phyloP scores from a whole-genome alignment of 92 coral and sea anemone species.

The Epizoanthus rinbou region DNA sequence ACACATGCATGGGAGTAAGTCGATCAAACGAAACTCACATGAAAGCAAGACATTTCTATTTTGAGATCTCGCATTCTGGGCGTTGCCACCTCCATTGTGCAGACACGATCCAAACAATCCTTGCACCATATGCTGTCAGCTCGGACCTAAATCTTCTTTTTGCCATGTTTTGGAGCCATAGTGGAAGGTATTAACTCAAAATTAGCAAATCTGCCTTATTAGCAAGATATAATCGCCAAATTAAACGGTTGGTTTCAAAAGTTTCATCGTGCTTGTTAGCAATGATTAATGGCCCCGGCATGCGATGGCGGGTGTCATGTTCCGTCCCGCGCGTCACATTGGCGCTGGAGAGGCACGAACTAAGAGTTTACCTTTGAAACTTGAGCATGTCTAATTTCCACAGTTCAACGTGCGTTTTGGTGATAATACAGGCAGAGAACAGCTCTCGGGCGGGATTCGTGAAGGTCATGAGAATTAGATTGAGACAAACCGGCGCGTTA shows the following conservation, averaged over 20 bases:
- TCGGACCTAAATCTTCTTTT: not conserved
- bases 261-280: constrained; percentile 48
- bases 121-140: constrained; percentile 23
- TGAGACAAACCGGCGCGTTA: constrained; percentile 23
- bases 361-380: constrained; percentile 37
- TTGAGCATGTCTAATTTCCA: constrained; percentile 27
- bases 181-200: constrained; percentile 28
- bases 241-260: constrained; percentile 47
- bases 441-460: not conserved
- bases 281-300: constrained; percentile 49
- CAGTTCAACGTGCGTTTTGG: constrained; percentile 35
- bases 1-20: constrained; percentile 1
- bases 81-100: constrained; percentile 33
- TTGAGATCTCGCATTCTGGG: constrained; percentile 46
- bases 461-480: constrained; percentile 33
- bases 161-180: not conserved
- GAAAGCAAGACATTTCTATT: constrained; percentile 35
- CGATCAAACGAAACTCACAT: constrained; percentile 3
- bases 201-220: constrained; percentile 41
- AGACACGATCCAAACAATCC: constrained; percentile 31
- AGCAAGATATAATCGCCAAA: constrained; percentile 45
- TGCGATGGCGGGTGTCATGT: constrained; percentile 21
- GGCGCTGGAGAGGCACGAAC: constrained; percentile 33
- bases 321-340: constrained; percentile 44
- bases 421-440: constrained; percentile 1